phyloP scores from a whole-genome alignment of 2,797 vertebrate genomes.

The Nyctalus aviator region DNA sequence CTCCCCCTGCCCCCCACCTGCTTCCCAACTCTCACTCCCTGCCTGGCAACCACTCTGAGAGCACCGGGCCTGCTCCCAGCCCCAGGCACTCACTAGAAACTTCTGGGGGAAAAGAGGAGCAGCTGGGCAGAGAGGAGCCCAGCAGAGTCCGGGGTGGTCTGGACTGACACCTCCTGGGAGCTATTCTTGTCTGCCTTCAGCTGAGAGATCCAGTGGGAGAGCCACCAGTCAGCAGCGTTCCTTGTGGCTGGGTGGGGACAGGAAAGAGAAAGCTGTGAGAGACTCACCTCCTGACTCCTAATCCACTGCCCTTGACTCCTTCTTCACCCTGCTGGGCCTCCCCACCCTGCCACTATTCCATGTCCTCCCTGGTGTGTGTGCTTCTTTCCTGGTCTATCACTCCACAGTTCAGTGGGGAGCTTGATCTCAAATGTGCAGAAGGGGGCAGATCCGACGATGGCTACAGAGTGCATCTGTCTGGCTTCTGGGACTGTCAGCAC shows the following conservation, averaged over 20 bases:
- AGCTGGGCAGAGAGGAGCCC: conserved; percentile 84
- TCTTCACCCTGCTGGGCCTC: not conserved
- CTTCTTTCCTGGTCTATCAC: not conserved
- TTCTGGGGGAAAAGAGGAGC: conserved; percentile 89
- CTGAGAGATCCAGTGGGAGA: conserved; percentile 95
- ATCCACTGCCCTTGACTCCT: not conserved
- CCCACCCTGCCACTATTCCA: not conserved
- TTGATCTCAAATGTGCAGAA: not conserved
- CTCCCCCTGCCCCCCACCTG: too few relatives aligned
- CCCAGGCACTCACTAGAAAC: conserved; percentile 88
- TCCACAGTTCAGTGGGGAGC: not conserved
- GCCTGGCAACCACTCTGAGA: not conserved
- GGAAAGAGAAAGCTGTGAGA: not conserved
- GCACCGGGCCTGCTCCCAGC: not conserved
- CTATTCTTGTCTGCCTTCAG: conserved; percentile 81
- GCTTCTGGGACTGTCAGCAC: not conserved
- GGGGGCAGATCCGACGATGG: not conserved
- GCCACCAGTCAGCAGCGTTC: conserved; percentile 97
- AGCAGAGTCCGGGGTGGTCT: conserved; percentile 60
- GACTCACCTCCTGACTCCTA: not conserved
- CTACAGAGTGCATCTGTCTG: fast-evolving
- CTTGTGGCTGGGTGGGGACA: conserved; percentile 71
- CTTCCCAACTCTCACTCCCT: not conserved
- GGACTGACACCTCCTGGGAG: conserved; percentile 85
- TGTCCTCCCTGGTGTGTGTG: not conserved